Evolutionary conservation across 1,140 invertebrate genomes (phyloP).

Genomic region (Penaeus vannamei): DNA sequence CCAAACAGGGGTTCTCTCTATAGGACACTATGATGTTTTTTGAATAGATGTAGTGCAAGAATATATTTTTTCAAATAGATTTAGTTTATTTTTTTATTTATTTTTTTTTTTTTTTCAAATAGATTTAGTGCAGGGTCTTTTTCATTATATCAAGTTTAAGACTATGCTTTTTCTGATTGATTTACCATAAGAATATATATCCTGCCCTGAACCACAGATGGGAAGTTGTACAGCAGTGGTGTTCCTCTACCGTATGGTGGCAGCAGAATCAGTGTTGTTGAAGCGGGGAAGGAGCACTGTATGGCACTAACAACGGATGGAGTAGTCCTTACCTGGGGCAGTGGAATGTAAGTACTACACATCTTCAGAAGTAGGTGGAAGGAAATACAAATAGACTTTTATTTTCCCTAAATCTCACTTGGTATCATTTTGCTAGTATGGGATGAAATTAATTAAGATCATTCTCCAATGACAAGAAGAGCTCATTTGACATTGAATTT

Average conservation of each 20-base stretch:
- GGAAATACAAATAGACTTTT: too few species aligned
- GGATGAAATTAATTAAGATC: too few species aligned
- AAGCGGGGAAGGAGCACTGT: slow-evolving; percentile 53
- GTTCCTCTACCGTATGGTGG: slow-evolving; percentile 30
- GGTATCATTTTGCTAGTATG: too few species aligned
- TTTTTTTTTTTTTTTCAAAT: neutral
- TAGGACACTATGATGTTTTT: neutral
- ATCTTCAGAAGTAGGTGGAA: too few species aligned
- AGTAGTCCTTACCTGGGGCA: slow-evolving; percentile 44
- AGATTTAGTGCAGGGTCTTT: neutral
- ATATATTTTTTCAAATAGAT: neutral
- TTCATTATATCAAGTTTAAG: neutral
- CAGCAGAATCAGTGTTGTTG: slow-evolving; percentile 28
- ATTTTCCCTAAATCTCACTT: too few species aligned
- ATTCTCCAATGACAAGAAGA: too few species aligned
- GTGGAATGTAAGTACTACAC: slow-evolving; percentile 43
- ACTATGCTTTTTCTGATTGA: neutral
- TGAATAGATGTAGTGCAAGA: neutral
- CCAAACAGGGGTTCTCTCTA: too few species aligned
- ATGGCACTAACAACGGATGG: slow-evolving; percentile 48
- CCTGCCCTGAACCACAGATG: slow-evolving; percentile 28
- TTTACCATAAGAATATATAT: neutral
- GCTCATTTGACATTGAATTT: too few species aligned
- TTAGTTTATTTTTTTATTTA: too few species aligned
- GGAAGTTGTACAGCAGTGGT: slow-evolving; percentile 38